phyloP scores from a whole-genome alignment of 2,888 invertebrate genomes.

The Psylliodes chrysocephalus region DNA sequence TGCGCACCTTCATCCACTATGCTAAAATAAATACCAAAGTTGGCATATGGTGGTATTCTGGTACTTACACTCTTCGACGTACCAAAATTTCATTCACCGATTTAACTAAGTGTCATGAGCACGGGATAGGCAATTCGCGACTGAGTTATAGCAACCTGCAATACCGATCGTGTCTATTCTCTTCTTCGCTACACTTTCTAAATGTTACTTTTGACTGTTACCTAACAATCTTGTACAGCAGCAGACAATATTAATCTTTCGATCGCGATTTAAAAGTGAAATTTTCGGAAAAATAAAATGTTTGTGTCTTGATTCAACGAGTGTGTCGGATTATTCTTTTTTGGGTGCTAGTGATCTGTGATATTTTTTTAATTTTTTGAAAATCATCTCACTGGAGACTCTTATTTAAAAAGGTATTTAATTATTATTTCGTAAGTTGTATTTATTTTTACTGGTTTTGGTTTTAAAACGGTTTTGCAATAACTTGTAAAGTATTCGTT shows the following conservation, averaged over 20 bases:
- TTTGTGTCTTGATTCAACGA: constrained; percentile 24
- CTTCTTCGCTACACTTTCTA: constrained; percentile 39
- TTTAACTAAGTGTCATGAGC: constrained; percentile 35
- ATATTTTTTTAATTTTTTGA: constrained; percentile 29
- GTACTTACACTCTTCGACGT: constrained; percentile 9
- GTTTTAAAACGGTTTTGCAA: constrained; percentile 16
- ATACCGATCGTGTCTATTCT: constrained; percentile 26
- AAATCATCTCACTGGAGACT: constrained; percentile 32
- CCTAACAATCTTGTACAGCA: constrained; percentile 26
- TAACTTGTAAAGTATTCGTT: constrained; percentile 24
- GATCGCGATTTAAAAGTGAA: constrained; percentile 15
- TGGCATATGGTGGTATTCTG: constrained; percentile 43
- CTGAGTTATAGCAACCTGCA: neutral
- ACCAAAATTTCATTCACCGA: constrained; percentile 38
- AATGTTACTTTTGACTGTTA: constrained; percentile 41
- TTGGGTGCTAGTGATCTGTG: constrained; percentile 42
- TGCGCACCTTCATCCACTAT: constrained; percentile 40
- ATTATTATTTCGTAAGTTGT: constrained; percentile 6
- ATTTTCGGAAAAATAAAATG: constrained; percentile 28
- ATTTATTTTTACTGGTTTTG: constrained; percentile 1
- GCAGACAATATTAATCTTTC: constrained; percentile 12
- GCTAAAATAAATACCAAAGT: constrained; percentile 46
- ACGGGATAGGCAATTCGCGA: constrained; percentile 29
- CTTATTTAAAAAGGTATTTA: constrained; percentile 28
- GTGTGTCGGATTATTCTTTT: constrained; percentile 31